phyloP scores from a whole-genome alignment of 2,797 vertebrate species.

The Gymnodraco acuticeps region DNA sequence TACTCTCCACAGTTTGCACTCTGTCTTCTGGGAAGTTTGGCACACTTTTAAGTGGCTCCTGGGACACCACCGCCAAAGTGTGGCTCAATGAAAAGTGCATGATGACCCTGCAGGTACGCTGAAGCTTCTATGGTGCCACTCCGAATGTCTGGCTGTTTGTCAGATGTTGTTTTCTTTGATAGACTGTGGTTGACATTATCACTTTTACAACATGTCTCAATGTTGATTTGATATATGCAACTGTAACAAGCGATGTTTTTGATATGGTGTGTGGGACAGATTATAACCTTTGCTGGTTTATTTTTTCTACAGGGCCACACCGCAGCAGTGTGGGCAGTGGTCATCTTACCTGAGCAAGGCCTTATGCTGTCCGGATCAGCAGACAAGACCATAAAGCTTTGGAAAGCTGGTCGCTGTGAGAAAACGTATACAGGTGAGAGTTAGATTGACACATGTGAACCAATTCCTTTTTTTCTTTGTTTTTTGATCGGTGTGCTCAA shows the following conservation, averaged over 20 bases:
- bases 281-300: constrained; percentile 7
- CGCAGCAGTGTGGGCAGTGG: constrained; percentile 95
- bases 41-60: constrained; percentile 96
- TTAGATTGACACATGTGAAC: background rate
- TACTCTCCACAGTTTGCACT: constrained; percentile 88
- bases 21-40: constrained; percentile 98
- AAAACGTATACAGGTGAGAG: constrained; percentile 90
- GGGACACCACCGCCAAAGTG: constrained; percentile 98
- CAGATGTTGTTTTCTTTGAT: background rate
- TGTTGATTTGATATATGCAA: background rate
- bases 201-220: background rate
- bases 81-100: constrained; percentile 98
- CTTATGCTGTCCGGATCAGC: constrained; percentile 98
- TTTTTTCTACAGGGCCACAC: constrained; percentile 89
- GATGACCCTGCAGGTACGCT: constrained; percentile 96
- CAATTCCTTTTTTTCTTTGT: accelerated
- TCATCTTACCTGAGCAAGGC: constrained; percentile 95
- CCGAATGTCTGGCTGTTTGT: background rate
- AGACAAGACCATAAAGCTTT: constrained; percentile 96
- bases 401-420: constrained; percentile 97
- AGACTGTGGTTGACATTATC: background rate
- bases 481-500: background rate
- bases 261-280: background rate
- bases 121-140: background rate
- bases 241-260: background rate